Base-by-base conservation (phyloP, 2,888 invertebrate genomes). In the Thera britannica region DNA sequence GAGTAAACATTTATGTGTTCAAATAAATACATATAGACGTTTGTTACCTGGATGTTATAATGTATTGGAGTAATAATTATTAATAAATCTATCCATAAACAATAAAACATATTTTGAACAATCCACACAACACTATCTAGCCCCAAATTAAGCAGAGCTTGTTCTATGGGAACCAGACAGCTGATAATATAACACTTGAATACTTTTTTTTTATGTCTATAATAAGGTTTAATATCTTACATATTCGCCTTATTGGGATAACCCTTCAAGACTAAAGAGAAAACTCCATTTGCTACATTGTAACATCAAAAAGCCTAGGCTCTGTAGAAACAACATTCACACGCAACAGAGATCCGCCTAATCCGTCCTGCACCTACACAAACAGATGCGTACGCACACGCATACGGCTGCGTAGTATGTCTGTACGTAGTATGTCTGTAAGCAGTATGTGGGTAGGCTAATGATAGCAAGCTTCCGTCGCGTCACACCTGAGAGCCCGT, bases 401-500 rank as follows among this genome's bases (percentile, higher is more conserved):
- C 84, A 81, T 67, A 71, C 69, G 6, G 38, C 6, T 38, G 38
- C 3, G 6, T 38, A 23, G 57, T 79, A 75, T 78, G 82, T 46
- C 7, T 46, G 11, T 11, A 11, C 23, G 52, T 34, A 9, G 44
- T 46, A 52, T 8, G 9, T 36, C 36, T 46, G 49, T 60, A 70
- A 60, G 66, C 63, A 70, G 62, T 65, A 69, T 85, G 86, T 92
- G 93, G 93, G 93, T 90, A 88, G 87, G 90, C 86, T 93, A 93
- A 93, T 93, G 93, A 93, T 90, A 89, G 93, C 83, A 87, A 81
- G 93, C 88, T 93, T 93, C 93, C 93, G 93, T 80, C 86, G 85
- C 93, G 94, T 94, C 94, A 94, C 94, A 94, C 94, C 94, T 94
- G 94, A 94, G 92, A 86, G 92, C 87, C 72, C 84, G 81, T 90